Evolutionary conservation across 92 coral and sea anemone genomes (phyloP), one percentile per base, ranked within the genome.

Genomic region (Siderastrea radians): DNA sequence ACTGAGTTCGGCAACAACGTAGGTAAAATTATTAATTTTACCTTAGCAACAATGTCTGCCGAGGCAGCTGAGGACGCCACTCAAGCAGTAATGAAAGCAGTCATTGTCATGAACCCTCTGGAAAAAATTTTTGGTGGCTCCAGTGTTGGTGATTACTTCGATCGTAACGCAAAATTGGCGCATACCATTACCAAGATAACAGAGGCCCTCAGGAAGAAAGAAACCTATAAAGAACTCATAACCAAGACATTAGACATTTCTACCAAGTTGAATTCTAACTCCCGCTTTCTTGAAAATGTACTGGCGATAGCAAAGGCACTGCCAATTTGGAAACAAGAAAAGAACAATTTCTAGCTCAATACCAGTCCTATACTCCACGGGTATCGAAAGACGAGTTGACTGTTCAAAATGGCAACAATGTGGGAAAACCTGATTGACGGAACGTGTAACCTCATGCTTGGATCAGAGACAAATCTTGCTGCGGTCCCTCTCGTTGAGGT

Each of bases 371-470:
- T 26, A 71, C 74, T 54, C 91, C 91, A 64, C 17, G 75, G 54
- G 83, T 88, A 2, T 60, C 26, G 64, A 72, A 75, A 47, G 83
- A 87, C 1, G 91, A 88, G 83, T 63, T 88, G 67, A 46, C 83
- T 6, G 86, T n/a, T n/a, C n/a, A n/a, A 38, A 49, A 63, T 88
- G 77, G 57, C 16, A n/a, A 48, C 54, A 14, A 75, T 63, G 0
- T 81, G 77, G 74, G 87, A 64, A 46, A 74, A 49, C 13, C 17
- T 88, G 15, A 54, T 88, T 55, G 87, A 88, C 3, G 68, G 13
- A 10, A 7, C 74, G 3, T 88, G 91, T 75, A 71, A 74, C 3
- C 16, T 82, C 38, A 88, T 88, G 3, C 3, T 16, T 0, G 53
- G 47, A 2, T 67, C 53, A 64, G 46, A 66, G 1, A 59, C 82